Evolutionary conservation across 92 coral and sea anemone species (phyloP).

Genomic region (Plumapathes pennacea): DNA sequence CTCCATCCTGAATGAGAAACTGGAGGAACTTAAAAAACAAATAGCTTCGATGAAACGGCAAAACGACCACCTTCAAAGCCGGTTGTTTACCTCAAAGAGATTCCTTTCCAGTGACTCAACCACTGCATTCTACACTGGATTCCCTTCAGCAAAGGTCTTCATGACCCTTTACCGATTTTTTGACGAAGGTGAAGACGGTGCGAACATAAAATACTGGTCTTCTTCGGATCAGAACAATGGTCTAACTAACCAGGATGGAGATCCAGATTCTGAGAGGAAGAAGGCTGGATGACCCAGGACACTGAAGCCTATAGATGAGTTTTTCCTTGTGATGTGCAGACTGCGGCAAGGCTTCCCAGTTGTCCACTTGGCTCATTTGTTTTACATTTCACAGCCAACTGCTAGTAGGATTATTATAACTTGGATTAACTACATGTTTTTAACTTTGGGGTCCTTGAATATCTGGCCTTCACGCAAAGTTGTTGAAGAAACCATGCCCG

Average conservation of each 20-base stretch:
- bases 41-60: slow-evolving; percentile 1
- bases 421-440: slow-evolving; percentile 54
- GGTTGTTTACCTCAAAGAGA: slow-evolving; percentile 6
- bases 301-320: slow-evolving; percentile 41
- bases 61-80: slow-evolving; percentile 10
- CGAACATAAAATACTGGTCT: slow-evolving; percentile 27
- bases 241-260: neutral
- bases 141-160: slow-evolving; percentile 31
- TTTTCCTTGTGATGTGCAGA: slow-evolving; percentile 27
- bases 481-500: slow-evolving; percentile 29
- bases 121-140: slow-evolving; percentile 50
- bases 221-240: neutral
- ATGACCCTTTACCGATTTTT: slow-evolving; percentile 17
- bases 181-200: slow-evolving; percentile 34
- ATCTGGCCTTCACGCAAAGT: slow-evolving; percentile 41
- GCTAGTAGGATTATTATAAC: slow-evolving; percentile 31
- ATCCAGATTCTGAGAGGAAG: slow-evolving; percentile 2
- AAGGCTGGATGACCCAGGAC: slow-evolving; percentile 33
- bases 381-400: slow-evolving; percentile 36
- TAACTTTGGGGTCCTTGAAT: slow-evolving; percentile 16
- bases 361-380: slow-evolving; percentile 45
- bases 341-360: slow-evolving; percentile 41
- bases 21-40: slow-evolving; percentile 8
- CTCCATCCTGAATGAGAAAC: slow-evolving; percentile 9
- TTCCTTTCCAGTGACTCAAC: slow-evolving; percentile 2